Percentiles rank a stretch among this genome's conserved stretches.
These are phyloP conservation scores for Hycleus cichorii DNA, from an alignment of 1,140 invertebrate species.

Conservation along the genomic window DNA sequence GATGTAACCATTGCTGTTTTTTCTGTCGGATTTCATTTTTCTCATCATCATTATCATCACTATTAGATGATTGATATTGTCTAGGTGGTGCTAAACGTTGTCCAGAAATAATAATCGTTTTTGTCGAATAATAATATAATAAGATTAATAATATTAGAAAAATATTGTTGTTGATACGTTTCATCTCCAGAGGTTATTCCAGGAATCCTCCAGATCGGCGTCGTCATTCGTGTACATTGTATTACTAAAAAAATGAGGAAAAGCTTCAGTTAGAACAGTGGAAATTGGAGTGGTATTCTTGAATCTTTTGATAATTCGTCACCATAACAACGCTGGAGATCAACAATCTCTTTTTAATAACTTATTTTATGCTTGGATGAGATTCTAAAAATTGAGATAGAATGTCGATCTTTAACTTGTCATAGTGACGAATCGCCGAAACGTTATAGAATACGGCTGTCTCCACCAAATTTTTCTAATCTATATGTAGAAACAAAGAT, in stretches of 20 bases:
- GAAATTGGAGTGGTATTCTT: too few relatives aligned
- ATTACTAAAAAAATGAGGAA: neutral
- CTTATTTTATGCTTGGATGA: too few relatives aligned
- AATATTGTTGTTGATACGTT: slow-evolving; percentile 10
- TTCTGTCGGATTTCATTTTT: slow-evolving; percentile 18
- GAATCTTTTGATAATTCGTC: too few relatives aligned
- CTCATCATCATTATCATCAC: slow-evolving; percentile 36
- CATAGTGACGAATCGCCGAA: too few relatives aligned
- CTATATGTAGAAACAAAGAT: too few relatives aligned
- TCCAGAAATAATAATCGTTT: slow-evolving; percentile 19
- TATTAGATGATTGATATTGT: slow-evolving; percentile 28
- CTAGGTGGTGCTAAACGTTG: slow-evolving; percentile 29
- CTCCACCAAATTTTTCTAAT: too few relatives aligned
- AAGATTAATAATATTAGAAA: slow-evolving; percentile 25
- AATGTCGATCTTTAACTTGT: too few relatives aligned
- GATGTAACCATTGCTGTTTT: neutral
- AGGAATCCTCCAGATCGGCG: slow-evolving; percentile 17
- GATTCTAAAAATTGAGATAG: too few relatives aligned
- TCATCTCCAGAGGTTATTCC: slow-evolving; percentile 29
- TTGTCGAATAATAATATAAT: slow-evolving; percentile 8
- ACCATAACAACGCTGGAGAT: too few relatives aligned
- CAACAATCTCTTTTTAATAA: too few relatives aligned
- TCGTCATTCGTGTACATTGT: slow-evolving; percentile 30
- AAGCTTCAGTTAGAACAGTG: too few relatives aligned
- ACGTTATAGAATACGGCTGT: too few relatives aligned